These are phyloP conservation scores for Tetrao urogallus DNA, from an alignment of 2,113 vertebrate species.

Conservation along the genomic window DNA sequence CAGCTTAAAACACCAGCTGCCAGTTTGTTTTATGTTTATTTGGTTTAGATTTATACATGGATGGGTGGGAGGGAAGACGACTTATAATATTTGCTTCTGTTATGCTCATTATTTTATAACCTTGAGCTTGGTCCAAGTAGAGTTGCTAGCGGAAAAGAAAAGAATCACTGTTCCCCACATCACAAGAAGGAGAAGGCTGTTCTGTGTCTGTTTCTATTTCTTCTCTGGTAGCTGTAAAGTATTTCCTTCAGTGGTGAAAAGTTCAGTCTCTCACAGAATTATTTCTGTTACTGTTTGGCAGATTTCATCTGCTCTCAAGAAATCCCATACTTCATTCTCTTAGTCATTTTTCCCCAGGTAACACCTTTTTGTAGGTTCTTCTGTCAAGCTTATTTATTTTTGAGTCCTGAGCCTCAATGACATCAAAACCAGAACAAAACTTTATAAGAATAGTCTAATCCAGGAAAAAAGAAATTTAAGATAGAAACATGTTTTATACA, in stretches of 20 bases:
- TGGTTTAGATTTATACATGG: conserved; percentile 72
- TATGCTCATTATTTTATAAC: conserved; percentile 58
- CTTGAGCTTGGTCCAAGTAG: conserved; percentile 51
- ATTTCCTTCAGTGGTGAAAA: conserved; percentile 21
- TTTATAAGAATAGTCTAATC: neutral
- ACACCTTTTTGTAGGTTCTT: neutral
- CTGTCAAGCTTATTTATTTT: neutral
- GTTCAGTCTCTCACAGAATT: neutral
- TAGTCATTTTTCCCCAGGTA: neutral
- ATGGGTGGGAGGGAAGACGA: conserved; percentile 63
- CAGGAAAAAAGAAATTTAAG: neutral
- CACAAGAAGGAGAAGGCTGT: neutral
- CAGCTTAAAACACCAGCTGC: conserved; percentile 67
- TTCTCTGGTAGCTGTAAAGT: neutral
- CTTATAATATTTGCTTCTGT: conserved; percentile 62
- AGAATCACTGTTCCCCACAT: neutral
- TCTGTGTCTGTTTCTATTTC: neutral
- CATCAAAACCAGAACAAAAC: neutral
- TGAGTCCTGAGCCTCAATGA: neutral
- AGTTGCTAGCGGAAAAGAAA: conserved; percentile 39
- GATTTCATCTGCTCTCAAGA: neutral
- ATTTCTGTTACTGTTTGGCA: neutral
- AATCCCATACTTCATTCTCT: neutral
- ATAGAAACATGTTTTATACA: neutral
- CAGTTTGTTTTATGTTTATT: conserved; percentile 69